These are phyloP conservation scores for Nymphalis c-album DNA, from an alignment of 2,888 invertebrate species.

Conservation along the genomic window DNA sequence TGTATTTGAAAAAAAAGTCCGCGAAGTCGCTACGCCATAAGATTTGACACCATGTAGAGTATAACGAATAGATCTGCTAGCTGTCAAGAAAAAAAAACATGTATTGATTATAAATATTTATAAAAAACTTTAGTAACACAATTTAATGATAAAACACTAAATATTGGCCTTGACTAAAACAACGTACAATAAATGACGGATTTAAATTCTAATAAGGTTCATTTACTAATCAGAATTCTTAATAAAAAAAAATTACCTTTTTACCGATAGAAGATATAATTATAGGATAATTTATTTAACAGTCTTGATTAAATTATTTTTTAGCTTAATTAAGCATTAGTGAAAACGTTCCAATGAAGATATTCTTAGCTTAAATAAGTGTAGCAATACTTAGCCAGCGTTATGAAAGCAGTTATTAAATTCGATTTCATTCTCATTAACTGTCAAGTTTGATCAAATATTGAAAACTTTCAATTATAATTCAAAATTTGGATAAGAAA, in stretches of 20 bases:
- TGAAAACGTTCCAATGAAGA: not conserved
- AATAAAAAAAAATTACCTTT: not conserved
- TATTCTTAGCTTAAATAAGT: not conserved
- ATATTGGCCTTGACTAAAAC: not conserved
- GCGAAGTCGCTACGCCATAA: too few relatives aligned
- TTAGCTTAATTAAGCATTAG: constrained; percentile 2
- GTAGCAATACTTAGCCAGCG: not conserved
- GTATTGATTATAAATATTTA: not conserved
- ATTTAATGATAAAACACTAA: not conserved
- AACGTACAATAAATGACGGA: constrained; percentile 1
- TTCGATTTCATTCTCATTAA: not conserved
- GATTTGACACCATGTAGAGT: too few relatives aligned
- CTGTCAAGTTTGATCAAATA: too few relatives aligned
- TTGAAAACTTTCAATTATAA: too few relatives aligned
- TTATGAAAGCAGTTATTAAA: not conserved
- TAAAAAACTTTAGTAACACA: not conserved
- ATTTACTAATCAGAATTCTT: not conserved
- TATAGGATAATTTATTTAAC: constrained; percentile 3
- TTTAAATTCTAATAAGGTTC: not conserved
- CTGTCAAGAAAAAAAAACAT: not conserved
- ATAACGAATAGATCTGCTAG: constrained; percentile 6
- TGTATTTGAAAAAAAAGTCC: too few relatives aligned
- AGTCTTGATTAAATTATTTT: constrained; percentile 1
- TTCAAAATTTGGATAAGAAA: too few relatives aligned
- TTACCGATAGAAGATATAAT: too few relatives aligned